Evolutionary conservation across 2,113 vertebrate genomes (phyloP).

Genomic region (Bagarius yarrelli): DNA sequence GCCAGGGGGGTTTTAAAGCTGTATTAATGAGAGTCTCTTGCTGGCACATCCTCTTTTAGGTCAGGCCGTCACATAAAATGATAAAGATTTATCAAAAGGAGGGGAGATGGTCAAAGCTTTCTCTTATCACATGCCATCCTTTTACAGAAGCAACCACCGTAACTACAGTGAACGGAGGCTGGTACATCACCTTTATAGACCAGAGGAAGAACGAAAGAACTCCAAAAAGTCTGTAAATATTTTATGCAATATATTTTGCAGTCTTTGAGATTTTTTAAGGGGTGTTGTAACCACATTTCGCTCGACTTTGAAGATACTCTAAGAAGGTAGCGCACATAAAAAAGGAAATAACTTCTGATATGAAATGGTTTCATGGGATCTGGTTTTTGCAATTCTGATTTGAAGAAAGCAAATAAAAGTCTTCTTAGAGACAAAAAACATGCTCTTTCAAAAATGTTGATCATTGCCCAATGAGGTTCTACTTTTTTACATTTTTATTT

Average conservation of each 20-base stretch:
- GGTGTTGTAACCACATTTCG: conserved; percentile 59
- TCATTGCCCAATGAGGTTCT: background rate
- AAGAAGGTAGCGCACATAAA: conserved; percentile 54
- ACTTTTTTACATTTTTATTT: background rate
- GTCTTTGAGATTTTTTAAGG: conserved; percentile 69
- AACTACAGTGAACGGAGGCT: conserved; percentile 72
- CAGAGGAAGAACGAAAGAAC: conserved; percentile 61
- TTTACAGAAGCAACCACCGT: conserved; percentile 72
- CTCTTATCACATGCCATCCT: conserved; percentile 72
- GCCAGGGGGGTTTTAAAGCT: conserved; percentile 72
- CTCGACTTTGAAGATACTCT: conserved; percentile 52
- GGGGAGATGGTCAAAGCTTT: conserved; percentile 69
- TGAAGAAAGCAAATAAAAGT: conserved; percentile 1
- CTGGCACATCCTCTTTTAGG: conserved; percentile 70
- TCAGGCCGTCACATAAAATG: conserved; percentile 78
- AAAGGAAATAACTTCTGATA: conserved; percentile 40
- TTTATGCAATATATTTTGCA: conserved; percentile 75
- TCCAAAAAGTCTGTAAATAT: conserved; percentile 70
- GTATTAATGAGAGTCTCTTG: conserved; percentile 76
- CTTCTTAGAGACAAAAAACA: conserved; percentile 12
- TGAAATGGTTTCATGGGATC: conserved; percentile 38
- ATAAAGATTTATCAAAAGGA: conserved; percentile 78
- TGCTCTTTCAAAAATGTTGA: background rate
- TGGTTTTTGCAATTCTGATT: conserved; percentile 37
- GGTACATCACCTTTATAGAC: conserved; percentile 65